phyloP scores from a whole-genome alignment of 2,113 vertebrate species.

The Corynorhinus townsendii region DNA sequence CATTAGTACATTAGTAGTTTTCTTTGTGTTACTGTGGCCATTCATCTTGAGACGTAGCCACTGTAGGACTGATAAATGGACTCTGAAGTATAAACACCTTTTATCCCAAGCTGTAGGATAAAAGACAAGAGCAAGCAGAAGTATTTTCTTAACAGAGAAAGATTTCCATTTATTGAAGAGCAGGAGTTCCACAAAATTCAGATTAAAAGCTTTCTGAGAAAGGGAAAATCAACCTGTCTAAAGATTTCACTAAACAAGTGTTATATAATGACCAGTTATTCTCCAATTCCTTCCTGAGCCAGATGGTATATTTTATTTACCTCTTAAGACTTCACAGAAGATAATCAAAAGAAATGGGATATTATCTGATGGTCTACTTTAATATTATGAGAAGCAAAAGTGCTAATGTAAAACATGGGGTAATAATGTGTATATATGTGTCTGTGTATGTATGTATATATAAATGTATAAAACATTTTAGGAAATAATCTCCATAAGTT shows the following conservation, averaged over 20 bases:
- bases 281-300: constrained; percentile 16
- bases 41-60: constrained; percentile 60
- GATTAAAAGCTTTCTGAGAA: constrained; percentile 50
- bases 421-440: constrained; percentile 43
- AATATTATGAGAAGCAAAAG: constrained; percentile 58
- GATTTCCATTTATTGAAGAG: constrained; percentile 49
- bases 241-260: constrained; percentile 18
- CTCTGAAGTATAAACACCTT: constrained; percentile 54
- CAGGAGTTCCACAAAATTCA: constrained; percentile 48
- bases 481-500: constrained; percentile 58
- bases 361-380: constrained; percentile 25
- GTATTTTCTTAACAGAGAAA: constrained; percentile 49
- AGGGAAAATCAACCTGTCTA: constrained; percentile 28
- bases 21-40: constrained; percentile 30
- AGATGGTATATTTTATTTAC: constrained; percentile 29
- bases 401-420: constrained; percentile 62
- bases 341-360: constrained; percentile 9
- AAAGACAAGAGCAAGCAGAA: constrained; percentile 23
- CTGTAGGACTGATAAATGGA: constrained; percentile 39
- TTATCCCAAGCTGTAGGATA: constrained; percentile 43
- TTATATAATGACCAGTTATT: neutral
- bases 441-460: neutral
- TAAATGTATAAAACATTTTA: constrained; percentile 50
- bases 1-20: neutral
- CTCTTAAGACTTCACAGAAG: constrained; percentile 2